Conservation (phyloP, 1,140 invertebrate genomes). For the Atopsyche davidsoni region DNA sequence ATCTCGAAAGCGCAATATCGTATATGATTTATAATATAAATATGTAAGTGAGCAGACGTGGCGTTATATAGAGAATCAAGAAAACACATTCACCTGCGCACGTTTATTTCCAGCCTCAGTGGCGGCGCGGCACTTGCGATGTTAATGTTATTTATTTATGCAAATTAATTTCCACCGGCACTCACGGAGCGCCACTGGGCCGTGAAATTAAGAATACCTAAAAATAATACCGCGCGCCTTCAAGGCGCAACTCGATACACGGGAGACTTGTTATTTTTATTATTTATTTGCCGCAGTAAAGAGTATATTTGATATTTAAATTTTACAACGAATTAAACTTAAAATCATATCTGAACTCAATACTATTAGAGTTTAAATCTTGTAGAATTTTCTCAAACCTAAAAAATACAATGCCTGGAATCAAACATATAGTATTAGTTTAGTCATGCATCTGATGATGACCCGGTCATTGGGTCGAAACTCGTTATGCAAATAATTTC, state of each 20-base stretch:
- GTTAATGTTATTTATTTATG: slow-evolving; percentile 32
- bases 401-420: too few relatives aligned
- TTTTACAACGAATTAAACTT: background rate
- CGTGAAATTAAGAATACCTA: slow-evolving; percentile 31
- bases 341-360: too few relatives aligned
- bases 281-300: background rate
- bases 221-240: slow-evolving; percentile 24
- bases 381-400: too few relatives aligned
- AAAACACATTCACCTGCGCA: background rate
- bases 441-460: too few relatives aligned
- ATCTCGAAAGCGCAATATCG: too few relatives aligned
- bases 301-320: background rate
- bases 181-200: slow-evolving; percentile 15
- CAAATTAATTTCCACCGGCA: slow-evolving; percentile 29
- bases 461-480: too few relatives aligned
- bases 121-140: slow-evolving; percentile 8
- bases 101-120: background rate
- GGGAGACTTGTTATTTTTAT: background rate
- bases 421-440: too few relatives aligned
- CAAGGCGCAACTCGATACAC: background rate
- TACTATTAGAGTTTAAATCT: too few relatives aligned
- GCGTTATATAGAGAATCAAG: background rate
- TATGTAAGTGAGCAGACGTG: background rate
- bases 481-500: too few relatives aligned
- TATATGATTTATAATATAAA: too few relatives aligned